Evolutionary conservation across 2,113 vertebrate genomes (phyloP).

Genomic region (Tetraodon nigroviridis): DNA sequence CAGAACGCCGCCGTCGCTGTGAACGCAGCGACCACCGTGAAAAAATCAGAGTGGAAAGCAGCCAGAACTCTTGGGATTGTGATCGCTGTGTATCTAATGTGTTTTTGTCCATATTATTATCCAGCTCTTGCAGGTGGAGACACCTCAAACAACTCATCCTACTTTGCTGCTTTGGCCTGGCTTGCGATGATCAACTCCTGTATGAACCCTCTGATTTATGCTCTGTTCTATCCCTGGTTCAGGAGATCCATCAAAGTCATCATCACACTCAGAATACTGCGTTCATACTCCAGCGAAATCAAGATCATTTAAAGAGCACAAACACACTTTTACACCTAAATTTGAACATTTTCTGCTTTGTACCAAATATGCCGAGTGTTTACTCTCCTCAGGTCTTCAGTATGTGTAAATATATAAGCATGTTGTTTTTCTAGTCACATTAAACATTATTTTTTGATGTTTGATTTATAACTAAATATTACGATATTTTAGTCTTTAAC

Average conservation of each 20-base stretch:
- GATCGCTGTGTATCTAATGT: slow-evolving; percentile 37
- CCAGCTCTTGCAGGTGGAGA: slow-evolving; percentile 12
- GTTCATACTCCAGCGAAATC: slow-evolving; percentile 3
- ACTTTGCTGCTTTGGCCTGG: slow-evolving; percentile 19
- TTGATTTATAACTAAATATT: too few species aligned
- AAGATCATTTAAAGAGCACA: slow-evolving; percentile 3
- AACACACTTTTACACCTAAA: too few species aligned
- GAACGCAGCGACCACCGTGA: neutral
- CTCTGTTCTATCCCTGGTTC: slow-evolving; percentile 58
- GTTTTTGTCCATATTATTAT: slow-evolving; percentile 44
- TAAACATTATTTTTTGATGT: too few species aligned
- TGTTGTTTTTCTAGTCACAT: too few species aligned
- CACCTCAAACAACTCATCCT: slow-evolving; percentile 11
- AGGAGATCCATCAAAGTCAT: slow-evolving; percentile 48
- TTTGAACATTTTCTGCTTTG: too few species aligned
- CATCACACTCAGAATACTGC: slow-evolving; percentile 46
- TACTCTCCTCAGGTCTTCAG: too few species aligned
- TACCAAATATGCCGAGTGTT: too few species aligned
- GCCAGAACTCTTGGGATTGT: slow-evolving; percentile 48
- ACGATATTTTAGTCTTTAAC: too few species aligned
- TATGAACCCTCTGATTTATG: slow-evolving; percentile 51
- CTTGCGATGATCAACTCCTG: slow-evolving; percentile 39
- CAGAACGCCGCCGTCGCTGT: neutral
- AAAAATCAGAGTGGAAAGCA: slow-evolving; percentile 46
- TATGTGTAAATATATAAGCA: too few species aligned